A percentile compares a stretch with the other conserved stretches of the same genome.
phyloP scores from a whole-genome alignment of 2,797 vertebrate genomes.

The Martes flavigula region DNA sequence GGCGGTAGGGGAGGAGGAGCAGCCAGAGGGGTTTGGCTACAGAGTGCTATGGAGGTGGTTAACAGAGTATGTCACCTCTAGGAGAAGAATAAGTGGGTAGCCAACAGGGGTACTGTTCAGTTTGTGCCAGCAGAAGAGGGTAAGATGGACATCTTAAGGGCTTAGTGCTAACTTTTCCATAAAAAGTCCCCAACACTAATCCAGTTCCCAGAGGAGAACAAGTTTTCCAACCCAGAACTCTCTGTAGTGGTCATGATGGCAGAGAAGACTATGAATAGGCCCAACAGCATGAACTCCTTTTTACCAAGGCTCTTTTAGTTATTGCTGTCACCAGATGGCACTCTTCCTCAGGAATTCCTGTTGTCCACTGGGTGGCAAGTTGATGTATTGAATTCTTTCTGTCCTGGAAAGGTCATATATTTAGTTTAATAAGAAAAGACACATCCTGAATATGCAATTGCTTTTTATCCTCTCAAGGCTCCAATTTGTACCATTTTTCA shows the following conservation, averaged over 20 bases:
- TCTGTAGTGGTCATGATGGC: neutral
- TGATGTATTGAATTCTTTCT: neutral
- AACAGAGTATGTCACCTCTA: neutral
- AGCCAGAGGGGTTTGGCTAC: neutral
- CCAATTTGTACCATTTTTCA: neutral
- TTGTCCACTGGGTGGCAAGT: neutral
- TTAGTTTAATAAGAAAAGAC: neutral
- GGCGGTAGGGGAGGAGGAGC: too few relatives aligned
- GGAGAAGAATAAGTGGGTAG: neutral
- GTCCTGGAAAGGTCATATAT: neutral
- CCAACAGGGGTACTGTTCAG: neutral
- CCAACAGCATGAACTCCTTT: neutral
- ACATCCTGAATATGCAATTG: neutral
- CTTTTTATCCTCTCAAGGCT: neutral
- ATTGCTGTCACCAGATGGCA: neutral
- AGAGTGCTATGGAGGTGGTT: neutral
- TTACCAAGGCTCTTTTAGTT: neutral
- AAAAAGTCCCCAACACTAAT: neutral
- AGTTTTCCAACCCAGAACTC: neutral
- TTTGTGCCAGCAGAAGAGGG: neutral
- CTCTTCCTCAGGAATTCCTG: neutral
- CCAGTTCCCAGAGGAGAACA: neutral
- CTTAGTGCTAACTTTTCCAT: neutral
- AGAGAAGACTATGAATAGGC: neutral
- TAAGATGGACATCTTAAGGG: neutral